Conservation (phyloP, 2,797 vertebrate genomes). For the Pseudomugil tenellus region DNA sequence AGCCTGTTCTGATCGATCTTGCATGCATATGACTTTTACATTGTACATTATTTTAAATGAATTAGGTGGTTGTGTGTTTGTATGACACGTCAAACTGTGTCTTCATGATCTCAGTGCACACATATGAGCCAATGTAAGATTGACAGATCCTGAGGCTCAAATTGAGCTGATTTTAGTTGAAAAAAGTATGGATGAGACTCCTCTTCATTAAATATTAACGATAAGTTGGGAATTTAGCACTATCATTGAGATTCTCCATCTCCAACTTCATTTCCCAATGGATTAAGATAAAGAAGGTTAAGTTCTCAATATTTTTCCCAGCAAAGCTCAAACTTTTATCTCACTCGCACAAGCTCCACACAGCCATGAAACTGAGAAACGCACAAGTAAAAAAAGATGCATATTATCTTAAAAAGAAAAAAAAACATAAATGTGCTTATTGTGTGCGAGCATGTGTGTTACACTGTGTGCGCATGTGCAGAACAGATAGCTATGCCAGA, state of each 20-base stretch:
- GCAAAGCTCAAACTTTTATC: slow-evolving; percentile 56
- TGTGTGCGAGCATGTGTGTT: slow-evolving; percentile 11
- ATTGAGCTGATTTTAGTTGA: background rate
- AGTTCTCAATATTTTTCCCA: slow-evolving; percentile 54
- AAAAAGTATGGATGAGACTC: background rate
- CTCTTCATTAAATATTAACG: slow-evolving; percentile 6
- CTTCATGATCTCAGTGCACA: background rate
- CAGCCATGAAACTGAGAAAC: slow-evolving; percentile 42
- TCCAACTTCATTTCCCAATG: slow-evolving; percentile 26
- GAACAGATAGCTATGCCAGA: slow-evolving; percentile 76
- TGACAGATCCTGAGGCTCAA: background rate
- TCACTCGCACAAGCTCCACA: slow-evolving; percentile 53
- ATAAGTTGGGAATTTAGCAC: slow-evolving; percentile 5
- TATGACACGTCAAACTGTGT: background rate
- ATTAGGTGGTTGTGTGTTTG: background rate
- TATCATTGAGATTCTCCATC: slow-evolving; percentile 23
- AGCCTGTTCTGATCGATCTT: background rate
- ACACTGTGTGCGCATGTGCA: slow-evolving; percentile 31
- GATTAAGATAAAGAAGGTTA: slow-evolving; percentile 55
- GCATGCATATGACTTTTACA: no score
- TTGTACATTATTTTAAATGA: background rate
- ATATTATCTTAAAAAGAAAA: no score
- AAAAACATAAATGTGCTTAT: slow-evolving; percentile 22
- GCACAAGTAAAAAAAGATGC: slow-evolving; percentile 43
- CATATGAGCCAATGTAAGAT: background rate